phyloP scores from a whole-genome alignment of 2,888 invertebrate genomes.

The Pollenia angustigena region DNA sequence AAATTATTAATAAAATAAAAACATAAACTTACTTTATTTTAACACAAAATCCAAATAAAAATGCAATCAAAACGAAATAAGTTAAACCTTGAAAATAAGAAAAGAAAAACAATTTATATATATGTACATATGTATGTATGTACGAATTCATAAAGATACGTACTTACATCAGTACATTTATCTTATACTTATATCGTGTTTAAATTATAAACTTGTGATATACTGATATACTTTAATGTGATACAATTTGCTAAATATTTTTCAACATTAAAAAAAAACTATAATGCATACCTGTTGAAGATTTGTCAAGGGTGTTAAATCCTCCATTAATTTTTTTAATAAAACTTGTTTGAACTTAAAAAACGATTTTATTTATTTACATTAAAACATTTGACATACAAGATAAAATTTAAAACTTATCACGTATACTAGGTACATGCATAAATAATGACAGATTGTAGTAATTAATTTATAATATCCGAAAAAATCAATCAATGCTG shows the following conservation, averaged over 20 bases:
- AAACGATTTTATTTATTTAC: not conserved
- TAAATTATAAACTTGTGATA: too few relatives aligned
- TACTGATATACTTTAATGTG: too few relatives aligned
- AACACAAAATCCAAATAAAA: slow-evolving; percentile 33
- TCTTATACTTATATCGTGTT: too few relatives aligned
- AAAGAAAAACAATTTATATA: not conserved
- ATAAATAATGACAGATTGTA: not conserved
- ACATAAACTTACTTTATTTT: slow-evolving; percentile 10
- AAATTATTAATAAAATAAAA: not conserved
- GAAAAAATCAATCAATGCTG: slow-evolving; percentile 1
- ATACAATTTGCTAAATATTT: too few relatives aligned
- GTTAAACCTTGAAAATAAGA: slow-evolving; percentile 24
- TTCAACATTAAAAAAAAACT: too few relatives aligned
- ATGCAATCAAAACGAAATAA: slow-evolving; percentile 26
- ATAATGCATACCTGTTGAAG: slow-evolving; percentile 65
- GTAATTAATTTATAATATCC: too few relatives aligned
- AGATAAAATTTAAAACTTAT: not conserved
- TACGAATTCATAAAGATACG: not conserved
- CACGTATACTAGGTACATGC: not conserved
- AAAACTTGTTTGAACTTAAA: not conserved
- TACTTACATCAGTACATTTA: not conserved
- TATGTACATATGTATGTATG: not conserved
- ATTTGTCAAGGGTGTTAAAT: slow-evolving; percentile 68
- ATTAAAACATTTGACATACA: not conserved
- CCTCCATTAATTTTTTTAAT: slow-evolving; percentile 63